phyloP scores from a whole-genome alignment of 2,113 vertebrate species.

The Ciconia boyciana region DNA sequence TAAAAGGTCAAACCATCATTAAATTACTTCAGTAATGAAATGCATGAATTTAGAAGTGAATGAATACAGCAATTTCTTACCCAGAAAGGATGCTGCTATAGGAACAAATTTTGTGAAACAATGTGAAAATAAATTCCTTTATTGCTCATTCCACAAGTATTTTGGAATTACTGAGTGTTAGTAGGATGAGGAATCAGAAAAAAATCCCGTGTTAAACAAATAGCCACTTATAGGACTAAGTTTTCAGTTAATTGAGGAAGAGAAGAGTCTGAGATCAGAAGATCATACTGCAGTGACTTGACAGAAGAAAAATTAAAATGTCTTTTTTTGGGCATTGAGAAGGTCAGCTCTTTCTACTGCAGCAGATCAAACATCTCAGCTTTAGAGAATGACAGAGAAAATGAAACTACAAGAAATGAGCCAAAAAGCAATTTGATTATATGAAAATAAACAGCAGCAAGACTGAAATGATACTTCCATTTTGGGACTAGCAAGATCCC shows the following conservation, averaged over 20 bases:
- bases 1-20: not conserved
- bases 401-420: not conserved
- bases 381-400: constrained; percentile 1
- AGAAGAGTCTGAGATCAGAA: not conserved
- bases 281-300: not conserved
- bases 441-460: not conserved
- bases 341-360: not conserved
- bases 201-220: not conserved
- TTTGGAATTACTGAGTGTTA: not conserved
- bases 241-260: not conserved
- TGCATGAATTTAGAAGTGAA: not conserved
- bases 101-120: not conserved
- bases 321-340: not conserved
- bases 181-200: not conserved
- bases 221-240: not conserved
- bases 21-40: constrained; percentile 10
- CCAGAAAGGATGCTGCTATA: not conserved
- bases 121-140: not conserved
- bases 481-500: not conserved
- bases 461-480: not conserved
- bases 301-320: not conserved
- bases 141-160: not conserved
- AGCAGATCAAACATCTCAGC: not conserved
- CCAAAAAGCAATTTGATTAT: not conserved
- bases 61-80: not conserved